Evolutionary conservation across 2,888 invertebrate genomes (phyloP).

Genomic region (Zeuzera pyrina): DNA sequence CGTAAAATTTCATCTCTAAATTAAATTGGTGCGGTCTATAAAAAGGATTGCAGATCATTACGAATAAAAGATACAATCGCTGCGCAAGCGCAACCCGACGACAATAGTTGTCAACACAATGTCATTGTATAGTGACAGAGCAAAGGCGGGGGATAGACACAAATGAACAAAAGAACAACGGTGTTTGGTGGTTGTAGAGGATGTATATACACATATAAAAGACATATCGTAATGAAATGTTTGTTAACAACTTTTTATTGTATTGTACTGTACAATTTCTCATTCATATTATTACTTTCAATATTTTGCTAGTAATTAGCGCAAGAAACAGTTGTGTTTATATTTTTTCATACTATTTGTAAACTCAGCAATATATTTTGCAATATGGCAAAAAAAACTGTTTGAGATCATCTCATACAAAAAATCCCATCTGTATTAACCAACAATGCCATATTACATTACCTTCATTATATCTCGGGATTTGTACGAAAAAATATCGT

Average conservation of each 20-base stretch:
- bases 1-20: background rate
- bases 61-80: constrained; percentile 21
- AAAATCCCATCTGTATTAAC: constrained; percentile 34
- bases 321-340: too few species aligned
- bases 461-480: too few species aligned
- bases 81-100: constrained; percentile 22
- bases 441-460: constrained; percentile 61
- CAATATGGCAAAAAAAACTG: too few species aligned
- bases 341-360: too few species aligned
- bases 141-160: constrained; percentile 27
- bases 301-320: too few species aligned
- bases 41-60: constrained; percentile 24
- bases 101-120: constrained; percentile 58
- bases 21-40: constrained; percentile 3
- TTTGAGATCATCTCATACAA: constrained; percentile 44
- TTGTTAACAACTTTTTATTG: constrained; percentile 6
- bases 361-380: too few species aligned
- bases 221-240: constrained; percentile 2
- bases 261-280: too few species aligned
- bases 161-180: constrained; percentile 38
- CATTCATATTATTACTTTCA: too few species aligned
- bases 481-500: constrained; percentile 26
- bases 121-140: constrained; percentile 17
- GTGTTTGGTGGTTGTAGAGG: constrained; percentile 30
- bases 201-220: constrained; percentile 7